phyloP scores from a whole-genome alignment of 2,113 vertebrate species.

The Lophotis ruficrista region DNA sequence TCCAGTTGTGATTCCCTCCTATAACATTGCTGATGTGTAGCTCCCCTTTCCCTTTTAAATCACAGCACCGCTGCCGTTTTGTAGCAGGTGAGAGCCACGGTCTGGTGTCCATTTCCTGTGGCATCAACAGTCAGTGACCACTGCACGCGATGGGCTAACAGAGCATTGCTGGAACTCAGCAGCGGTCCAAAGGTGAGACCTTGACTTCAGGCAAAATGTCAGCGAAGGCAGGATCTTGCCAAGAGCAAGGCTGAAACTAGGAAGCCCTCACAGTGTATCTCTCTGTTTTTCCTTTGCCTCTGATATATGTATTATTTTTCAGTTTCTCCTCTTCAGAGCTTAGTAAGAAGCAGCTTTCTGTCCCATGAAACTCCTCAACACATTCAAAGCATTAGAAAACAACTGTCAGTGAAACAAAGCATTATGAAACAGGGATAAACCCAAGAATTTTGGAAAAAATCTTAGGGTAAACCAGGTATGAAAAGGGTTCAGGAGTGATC shows the following conservation, averaged over 20 bases:
- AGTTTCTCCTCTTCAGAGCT: background rate
- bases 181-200: background rate
- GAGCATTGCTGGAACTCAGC: background rate
- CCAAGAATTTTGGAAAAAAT: background rate
- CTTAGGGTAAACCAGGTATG: background rate
- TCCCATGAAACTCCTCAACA: background rate
- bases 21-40: background rate
- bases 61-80: background rate
- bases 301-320: background rate
- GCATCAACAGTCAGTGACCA: background rate
- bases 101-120: background rate
- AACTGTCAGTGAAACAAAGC: background rate
- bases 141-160: background rate
- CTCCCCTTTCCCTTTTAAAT: background rate
- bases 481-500: background rate
- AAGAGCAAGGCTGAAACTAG: background rate
- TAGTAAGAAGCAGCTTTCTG: background rate
- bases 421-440: background rate
- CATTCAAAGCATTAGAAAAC: background rate
- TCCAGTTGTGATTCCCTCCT: background rate
- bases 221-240: background rate
- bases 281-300: background rate
- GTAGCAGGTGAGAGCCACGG: background rate
- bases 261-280: background rate
- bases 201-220: background rate